phyloP scores from a whole-genome alignment of 2,113 vertebrate species.

The Himantopus leucocephalus region DNA sequence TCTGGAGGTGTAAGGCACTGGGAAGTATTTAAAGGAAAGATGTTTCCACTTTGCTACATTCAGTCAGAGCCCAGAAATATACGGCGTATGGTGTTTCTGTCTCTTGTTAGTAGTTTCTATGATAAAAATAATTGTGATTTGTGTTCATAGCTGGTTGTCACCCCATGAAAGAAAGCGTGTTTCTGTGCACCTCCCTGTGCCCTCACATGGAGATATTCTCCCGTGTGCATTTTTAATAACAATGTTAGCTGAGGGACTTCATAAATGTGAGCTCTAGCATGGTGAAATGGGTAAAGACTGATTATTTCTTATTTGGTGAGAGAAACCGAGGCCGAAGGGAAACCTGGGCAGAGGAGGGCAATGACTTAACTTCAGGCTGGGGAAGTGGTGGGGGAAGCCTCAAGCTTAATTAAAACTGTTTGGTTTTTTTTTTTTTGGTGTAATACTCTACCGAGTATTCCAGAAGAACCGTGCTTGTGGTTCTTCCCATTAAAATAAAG shows the following conservation, averaged over 20 bases:
- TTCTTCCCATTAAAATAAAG: conserved; percentile 6
- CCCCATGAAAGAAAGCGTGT: background rate
- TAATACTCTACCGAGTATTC: background rate
- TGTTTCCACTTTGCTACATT: background rate
- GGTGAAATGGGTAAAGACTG: background rate
- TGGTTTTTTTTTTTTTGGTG: background rate
- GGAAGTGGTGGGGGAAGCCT: background rate
- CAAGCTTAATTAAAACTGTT: background rate
- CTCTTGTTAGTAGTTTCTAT: background rate
- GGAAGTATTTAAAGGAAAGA: background rate
- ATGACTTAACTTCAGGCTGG: background rate
- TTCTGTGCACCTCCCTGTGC: background rate
- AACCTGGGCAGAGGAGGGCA: background rate
- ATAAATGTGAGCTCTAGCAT: background rate
- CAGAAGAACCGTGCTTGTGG: background rate
- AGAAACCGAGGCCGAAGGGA: background rate
- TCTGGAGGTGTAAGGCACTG: background rate
- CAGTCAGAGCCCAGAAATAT: background rate
- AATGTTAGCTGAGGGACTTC: background rate
- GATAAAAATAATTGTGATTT: background rate
- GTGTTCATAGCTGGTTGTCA: background rate
- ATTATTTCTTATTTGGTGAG: background rate
- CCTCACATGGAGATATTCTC: background rate
- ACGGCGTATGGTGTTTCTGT: background rate
- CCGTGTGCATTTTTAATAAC: background rate